Conservation (phyloP, 2,888 invertebrate species). For the Zygaena filipendulae region DNA sequence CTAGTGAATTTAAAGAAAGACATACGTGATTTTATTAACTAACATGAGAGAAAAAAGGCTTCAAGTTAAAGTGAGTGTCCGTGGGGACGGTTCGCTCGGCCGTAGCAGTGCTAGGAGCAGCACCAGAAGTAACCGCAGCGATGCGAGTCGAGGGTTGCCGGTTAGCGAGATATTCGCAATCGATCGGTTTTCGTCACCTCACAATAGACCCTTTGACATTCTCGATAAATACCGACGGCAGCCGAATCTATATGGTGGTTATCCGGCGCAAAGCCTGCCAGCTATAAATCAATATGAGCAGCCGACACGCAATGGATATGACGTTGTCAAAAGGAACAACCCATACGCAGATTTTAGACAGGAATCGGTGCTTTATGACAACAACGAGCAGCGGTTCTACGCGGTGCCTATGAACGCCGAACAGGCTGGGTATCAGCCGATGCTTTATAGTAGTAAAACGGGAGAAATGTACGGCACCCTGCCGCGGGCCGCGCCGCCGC, state of each 20-base stretch:
- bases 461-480: slow-evolving; percentile 36
- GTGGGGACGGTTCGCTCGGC: slow-evolving; percentile 54
- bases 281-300: slow-evolving; percentile 42
- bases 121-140: slow-evolving; percentile 47
- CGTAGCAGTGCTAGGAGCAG: slow-evolving; percentile 50
- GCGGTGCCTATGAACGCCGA: slow-evolving; percentile 13
- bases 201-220: slow-evolving; percentile 48
- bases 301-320: slow-evolving; percentile 25
- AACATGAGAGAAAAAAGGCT: slow-evolving; percentile 60
- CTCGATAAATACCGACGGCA: slow-evolving; percentile 46
- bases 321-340: slow-evolving; percentile 26
- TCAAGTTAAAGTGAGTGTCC: slow-evolving; percentile 56
- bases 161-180: slow-evolving; percentile 55
- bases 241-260: slow-evolving; percentile 39
- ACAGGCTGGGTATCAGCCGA: slow-evolving; percentile 29
- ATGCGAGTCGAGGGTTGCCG: slow-evolving; percentile 40
- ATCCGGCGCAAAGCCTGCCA: slow-evolving; percentile 55
- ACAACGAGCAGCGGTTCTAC: slow-evolving; percentile 24
- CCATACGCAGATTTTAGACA: slow-evolving; percentile 40
- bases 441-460: slow-evolving; percentile 29
- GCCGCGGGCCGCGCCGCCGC: slow-evolving; percentile 29
- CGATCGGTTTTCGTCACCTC: slow-evolving; percentile 47
- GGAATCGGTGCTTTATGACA: slow-evolving; percentile 24
- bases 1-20: background rate
- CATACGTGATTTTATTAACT: no score